Percentiles rank a stretch among this genome's conserved stretches.
Conservation (phyloP, 2,888 invertebrate species). For the Xestobium rufovillosum region DNA sequence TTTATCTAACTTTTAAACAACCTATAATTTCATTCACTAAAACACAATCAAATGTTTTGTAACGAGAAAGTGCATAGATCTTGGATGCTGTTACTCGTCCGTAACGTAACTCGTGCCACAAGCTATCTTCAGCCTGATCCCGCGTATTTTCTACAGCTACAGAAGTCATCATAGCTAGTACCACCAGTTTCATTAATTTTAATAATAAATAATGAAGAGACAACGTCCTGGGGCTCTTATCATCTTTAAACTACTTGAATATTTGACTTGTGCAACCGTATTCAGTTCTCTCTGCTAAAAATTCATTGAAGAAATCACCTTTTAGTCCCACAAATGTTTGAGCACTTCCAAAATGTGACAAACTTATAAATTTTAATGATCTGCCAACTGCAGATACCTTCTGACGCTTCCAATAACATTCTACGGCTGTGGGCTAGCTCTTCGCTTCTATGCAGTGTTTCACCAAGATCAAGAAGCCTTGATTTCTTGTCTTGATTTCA, state of each 20-base stretch:
- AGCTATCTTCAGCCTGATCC: background rate
- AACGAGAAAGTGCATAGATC: slow-evolving; percentile 1
- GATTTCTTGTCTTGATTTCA: no score
- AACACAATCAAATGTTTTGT: background rate
- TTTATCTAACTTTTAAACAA: background rate
- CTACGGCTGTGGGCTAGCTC: slow-evolving; percentile 14
- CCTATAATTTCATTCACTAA: slow-evolving; percentile 5
- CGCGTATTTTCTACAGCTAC: no score
- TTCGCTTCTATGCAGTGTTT: no score
- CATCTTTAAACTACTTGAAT: no score
- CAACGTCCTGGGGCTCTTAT: no score
- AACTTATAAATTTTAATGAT: slow-evolving; percentile 14
- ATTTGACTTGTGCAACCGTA: no score
- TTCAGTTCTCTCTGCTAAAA: slow-evolving; percentile 19
- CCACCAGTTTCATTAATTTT: no score
- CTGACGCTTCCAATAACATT: slow-evolving; percentile 23
- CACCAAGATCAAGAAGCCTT: no score
- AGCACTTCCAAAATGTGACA: slow-evolving; percentile 15
- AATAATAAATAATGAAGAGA: no score
- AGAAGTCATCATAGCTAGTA: no score
- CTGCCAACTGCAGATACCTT: slow-evolving; percentile 16
- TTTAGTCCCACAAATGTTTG: no score
- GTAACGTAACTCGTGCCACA: slow-evolving; percentile 7
- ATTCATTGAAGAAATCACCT: slow-evolving; percentile 11
- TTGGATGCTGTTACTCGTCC: slow-evolving; percentile 6